phyloP scores from a whole-genome alignment of 2,797 vertebrate species.

The Sebastes melanostomus region DNA sequence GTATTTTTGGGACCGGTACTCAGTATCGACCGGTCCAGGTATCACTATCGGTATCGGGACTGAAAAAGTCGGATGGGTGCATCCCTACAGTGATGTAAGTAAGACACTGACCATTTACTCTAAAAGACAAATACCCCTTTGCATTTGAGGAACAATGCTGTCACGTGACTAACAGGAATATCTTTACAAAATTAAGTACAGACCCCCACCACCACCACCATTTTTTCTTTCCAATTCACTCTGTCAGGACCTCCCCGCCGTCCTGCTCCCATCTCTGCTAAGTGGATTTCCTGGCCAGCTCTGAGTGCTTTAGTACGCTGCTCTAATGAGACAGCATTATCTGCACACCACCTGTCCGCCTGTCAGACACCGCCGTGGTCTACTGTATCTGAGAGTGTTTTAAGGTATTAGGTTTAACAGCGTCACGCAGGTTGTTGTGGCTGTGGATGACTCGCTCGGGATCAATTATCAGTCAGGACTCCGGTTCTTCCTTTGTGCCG shows the following conservation, averaged over 20 bases:
- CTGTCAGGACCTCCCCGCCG: slow-evolving; percentile 1
- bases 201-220: not conserved
- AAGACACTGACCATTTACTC: not conserved
- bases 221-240: slow-evolving; percentile 9
- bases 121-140: not conserved
- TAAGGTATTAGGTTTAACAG: slow-evolving; percentile 23
- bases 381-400: slow-evolving; percentile 10
- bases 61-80: too few relatives aligned
- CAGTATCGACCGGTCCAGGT: too few relatives aligned
- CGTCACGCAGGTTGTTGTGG: not conserved
- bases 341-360: slow-evolving; percentile 58
- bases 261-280: slow-evolving; percentile 48
- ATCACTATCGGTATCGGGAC: too few relatives aligned
- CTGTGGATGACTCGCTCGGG: not conserved
- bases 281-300: slow-evolving; percentile 75
- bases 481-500: not conserved
- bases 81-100: not conserved
- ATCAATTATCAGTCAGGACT: not conserved
- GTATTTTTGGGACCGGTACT: accelerated
- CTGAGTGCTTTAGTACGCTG: slow-evolving; percentile 67
- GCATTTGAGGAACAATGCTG: slow-evolving; percentile 40
- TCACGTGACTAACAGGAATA: slow-evolving; percentile 56
- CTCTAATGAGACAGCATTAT: slow-evolving; percentile 73
- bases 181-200: not conserved
- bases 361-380: slow-evolving; percentile 1